Evolutionary conservation across 2,113 vertebrate genomes (phyloP).

Genomic region (Castor canadensis): DNA sequence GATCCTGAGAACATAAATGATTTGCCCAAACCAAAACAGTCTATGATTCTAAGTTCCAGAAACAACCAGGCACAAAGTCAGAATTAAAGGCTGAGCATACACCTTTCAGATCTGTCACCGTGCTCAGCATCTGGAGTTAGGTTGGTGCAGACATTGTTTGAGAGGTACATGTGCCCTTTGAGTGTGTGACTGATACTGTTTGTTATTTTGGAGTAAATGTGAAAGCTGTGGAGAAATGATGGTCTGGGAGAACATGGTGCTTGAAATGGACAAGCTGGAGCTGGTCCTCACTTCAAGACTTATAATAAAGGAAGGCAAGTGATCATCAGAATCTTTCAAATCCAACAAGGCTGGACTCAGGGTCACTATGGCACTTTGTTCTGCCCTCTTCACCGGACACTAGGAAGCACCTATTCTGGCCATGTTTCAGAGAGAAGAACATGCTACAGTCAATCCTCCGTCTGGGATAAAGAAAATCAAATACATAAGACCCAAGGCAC

Average conservation of each 20-base stretch:
- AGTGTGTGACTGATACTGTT: not conserved
- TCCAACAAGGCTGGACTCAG: not conserved
- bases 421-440: not conserved
- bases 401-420: not conserved
- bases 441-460: not conserved
- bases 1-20: constrained; percentile 32
- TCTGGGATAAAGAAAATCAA: not conserved
- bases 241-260: not conserved
- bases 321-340: not conserved
- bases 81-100: constrained; percentile 23
- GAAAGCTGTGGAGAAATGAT: not conserved
- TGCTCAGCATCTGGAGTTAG: constrained; percentile 19
- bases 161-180: not conserved
- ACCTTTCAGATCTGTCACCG: constrained; percentile 35
- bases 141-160: constrained; percentile 1
- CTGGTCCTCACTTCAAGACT: not conserved
- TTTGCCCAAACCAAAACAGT: constrained; percentile 36
- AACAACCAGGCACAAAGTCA: not conserved
- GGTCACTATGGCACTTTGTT: not conserved
- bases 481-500: constrained; percentile 17
- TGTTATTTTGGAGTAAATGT: not conserved
- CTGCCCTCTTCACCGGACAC: not conserved
- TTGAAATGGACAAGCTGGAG: constrained; percentile 24
- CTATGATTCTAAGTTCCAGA: constrained; percentile 50
- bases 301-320: not conserved